Evolutionary conservation across 2,113 vertebrate genomes (phyloP).

Genomic region (Indri indri): DNA sequence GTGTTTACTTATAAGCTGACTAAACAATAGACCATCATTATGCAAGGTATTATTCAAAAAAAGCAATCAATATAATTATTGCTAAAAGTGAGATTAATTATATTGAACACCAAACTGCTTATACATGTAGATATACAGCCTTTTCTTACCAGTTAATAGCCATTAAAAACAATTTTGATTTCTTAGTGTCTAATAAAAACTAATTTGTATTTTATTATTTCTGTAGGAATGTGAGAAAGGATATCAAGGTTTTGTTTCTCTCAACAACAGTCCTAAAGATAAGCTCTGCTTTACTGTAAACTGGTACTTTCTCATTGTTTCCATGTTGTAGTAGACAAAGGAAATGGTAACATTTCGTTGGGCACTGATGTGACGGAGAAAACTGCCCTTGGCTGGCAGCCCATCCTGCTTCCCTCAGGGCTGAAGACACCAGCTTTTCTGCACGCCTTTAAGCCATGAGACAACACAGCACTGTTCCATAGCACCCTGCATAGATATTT

Average conservation of each 20-base stretch:
- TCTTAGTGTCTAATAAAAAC: not conserved
- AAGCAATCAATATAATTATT: not conserved
- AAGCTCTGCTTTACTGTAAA: not conserved
- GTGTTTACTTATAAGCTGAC: not conserved
- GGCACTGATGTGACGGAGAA: not conserved
- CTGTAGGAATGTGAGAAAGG: not conserved
- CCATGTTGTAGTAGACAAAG: not conserved
- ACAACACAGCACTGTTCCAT: not conserved
- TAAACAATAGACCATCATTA: not conserved
- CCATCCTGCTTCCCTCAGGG: not conserved
- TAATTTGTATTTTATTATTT: not conserved
- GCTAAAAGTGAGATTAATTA: too few relatives aligned
- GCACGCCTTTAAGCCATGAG: not conserved
- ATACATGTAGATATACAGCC: not conserved
- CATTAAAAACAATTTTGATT: not conserved
- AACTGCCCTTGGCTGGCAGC: not conserved
- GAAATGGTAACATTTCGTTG: not conserved
- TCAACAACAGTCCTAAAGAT: not conserved
- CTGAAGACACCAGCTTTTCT: not conserved
- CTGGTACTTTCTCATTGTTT: not conserved
- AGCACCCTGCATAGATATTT: not conserved
- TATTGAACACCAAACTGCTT: not conserved
- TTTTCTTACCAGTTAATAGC: not conserved
- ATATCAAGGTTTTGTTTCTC: not conserved
- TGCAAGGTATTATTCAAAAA: not conserved